Base-by-base conservation (phyloP, 2,888 invertebrate genomes). In the Andrena fulva region DNA sequence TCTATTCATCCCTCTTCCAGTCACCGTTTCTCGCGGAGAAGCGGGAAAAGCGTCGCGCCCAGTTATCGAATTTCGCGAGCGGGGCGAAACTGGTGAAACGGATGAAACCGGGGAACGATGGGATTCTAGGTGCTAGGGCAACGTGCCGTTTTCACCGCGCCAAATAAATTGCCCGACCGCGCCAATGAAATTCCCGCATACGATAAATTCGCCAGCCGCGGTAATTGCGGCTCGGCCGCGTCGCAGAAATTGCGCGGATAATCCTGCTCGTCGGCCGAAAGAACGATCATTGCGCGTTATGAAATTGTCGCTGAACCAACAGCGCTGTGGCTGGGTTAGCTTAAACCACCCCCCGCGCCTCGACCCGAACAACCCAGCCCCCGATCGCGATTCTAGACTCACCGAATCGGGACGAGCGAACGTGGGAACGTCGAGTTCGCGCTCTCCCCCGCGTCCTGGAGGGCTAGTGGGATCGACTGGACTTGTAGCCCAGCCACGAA, bases 191-290 rank as follows among this genome's bases (percentile, higher is more conserved):
- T 81, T 83, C 62, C 73, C 77, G 66, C 42, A 20, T 42, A 27
- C 77, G 52, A 77, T 83, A 77, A 83, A 83, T 83, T 83, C 59
- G 5, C 70, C 62, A 35, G 16, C 62, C 69, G 67, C 74, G 69
- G 81, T 77, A 81, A 83, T 83, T 77, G 81, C 33, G 29, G 62
- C 52, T 8, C 42, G 31, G 20, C 33, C 29, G 54, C 52, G 64
- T 77, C 66, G 42, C 54, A 31, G 70, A 73, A 77, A 77, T 80
- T 74, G 68, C 77, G 10, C 73, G 73, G 56, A 54, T 77, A 77
- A 83, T 81, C 71, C 80, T 20, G 20, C 48, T 50, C 33, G 68
- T 69, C 77, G 33, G 52, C 35, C 29, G 73, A 35, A 77, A 70
- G 71, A 69, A 75, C 70, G 63, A 74, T 80, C 70, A 27, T 76